phyloP scores from a whole-genome alignment of 2,797 vertebrate species.

The Sphenodon punctatus region DNA sequence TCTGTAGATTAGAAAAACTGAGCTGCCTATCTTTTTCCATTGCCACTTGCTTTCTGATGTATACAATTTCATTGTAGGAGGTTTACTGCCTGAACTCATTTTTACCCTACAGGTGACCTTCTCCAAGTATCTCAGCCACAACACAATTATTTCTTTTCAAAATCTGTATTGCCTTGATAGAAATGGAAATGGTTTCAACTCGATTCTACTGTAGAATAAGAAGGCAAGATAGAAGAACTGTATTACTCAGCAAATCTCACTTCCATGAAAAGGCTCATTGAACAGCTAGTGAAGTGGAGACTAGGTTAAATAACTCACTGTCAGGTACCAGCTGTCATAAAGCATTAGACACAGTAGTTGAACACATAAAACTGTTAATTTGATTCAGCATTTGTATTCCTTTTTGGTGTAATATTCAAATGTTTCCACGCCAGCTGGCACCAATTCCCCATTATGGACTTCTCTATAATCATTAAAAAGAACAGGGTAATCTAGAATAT shows the following conservation, averaged over 20 bases:
- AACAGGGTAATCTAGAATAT: constrained; percentile 7
- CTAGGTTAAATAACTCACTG: constrained; percentile 72
- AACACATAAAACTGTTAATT: constrained; percentile 65
- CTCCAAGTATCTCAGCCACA: constrained; percentile 6
- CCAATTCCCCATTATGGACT: constrained; percentile 31
- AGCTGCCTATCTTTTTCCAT: background rate
- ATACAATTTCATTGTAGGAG: background rate
- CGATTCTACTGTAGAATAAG: constrained; percentile 53
- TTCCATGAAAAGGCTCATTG: constrained; percentile 68
- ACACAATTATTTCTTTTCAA: constrained; percentile 53
- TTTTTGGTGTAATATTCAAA: constrained; percentile 55
- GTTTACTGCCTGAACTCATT: constrained; percentile 23
- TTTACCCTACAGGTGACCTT: constrained; percentile 41
- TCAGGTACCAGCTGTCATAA: constrained; percentile 75
- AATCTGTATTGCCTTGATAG: constrained; percentile 36
- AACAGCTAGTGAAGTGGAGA: constrained; percentile 68
- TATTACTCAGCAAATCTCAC: constrained; percentile 66
- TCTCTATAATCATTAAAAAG: constrained; percentile 35
- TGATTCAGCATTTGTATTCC: constrained; percentile 61
- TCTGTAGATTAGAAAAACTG: constrained; percentile 10
- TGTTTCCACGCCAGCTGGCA: constrained; percentile 41
- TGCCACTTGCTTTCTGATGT: background rate
- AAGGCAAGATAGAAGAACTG: constrained; percentile 43
- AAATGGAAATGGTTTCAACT: constrained; percentile 59
- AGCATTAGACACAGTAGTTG: constrained; percentile 70